phyloP scores from a whole-genome alignment of 2,888 invertebrate genomes.

The Microchrysa polita region DNA sequence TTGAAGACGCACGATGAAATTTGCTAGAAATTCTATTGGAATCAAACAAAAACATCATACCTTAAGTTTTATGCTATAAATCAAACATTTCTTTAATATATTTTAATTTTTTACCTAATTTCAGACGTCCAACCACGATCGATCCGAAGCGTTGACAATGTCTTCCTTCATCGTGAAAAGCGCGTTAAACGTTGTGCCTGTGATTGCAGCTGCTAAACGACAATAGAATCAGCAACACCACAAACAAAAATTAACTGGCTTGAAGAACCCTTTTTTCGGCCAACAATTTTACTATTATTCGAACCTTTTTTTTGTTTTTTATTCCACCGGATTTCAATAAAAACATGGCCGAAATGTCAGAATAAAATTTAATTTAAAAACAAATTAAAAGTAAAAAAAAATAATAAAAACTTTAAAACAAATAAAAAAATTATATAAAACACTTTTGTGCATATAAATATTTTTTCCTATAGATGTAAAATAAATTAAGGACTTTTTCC shows the following conservation, averaged over 20 bases:
- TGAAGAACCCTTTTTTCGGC: background rate
- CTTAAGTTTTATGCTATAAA: too few relatives aligned
- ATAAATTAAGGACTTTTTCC: background rate
- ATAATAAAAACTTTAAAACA: conserved; percentile 3
- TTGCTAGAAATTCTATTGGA: too few relatives aligned
- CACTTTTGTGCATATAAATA: conserved; percentile 4
- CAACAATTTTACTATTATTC: background rate
- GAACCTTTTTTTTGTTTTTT: conserved; percentile 4
- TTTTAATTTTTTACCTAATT: conserved; percentile 53
- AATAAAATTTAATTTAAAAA: conserved; percentile 10
- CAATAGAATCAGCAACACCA: background rate
- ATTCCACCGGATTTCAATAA: background rate
- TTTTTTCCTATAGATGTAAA: conserved; percentile 21
- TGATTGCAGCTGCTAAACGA: conserved; percentile 74
- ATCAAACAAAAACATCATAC: too few relatives aligned
- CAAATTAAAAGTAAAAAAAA: background rate
- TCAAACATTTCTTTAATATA: too few relatives aligned
- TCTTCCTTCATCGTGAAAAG: conserved; percentile 68
- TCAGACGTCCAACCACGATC: conserved; percentile 85
- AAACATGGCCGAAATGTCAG: background rate
- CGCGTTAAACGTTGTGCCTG: conserved; percentile 80
- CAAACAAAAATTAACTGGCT: conserved; percentile 3
- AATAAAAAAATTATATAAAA: background rate
- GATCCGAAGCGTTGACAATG: conserved; percentile 71
- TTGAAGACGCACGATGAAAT: too few relatives aligned